Evolutionary conservation across 2,113 vertebrate species (phyloP).

Genomic region (Mus spicilegus): DNA sequence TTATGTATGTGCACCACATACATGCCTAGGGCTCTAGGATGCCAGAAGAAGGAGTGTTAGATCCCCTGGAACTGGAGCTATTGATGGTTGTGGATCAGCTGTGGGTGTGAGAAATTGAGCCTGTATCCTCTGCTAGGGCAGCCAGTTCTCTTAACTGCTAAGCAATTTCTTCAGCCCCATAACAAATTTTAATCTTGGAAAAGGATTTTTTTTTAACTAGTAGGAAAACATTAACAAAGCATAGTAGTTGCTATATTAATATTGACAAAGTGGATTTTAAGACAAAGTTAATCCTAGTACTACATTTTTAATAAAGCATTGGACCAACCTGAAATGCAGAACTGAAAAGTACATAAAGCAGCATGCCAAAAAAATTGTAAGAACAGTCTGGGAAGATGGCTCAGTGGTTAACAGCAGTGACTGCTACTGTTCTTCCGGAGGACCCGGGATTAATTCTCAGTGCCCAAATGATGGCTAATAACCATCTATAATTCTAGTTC

Average conservation of each 20-base stretch:
- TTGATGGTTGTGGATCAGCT: not conserved
- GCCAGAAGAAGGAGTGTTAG: not conserved
- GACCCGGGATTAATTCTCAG: not conserved
- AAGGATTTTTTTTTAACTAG: not conserved
- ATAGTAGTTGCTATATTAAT: not conserved
- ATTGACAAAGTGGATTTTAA: not conserved
- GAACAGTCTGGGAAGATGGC: not conserved
- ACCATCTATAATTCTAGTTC: not conserved
- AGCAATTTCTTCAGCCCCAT: not conserved
- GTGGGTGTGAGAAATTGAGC: not conserved
- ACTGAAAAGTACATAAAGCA: not conserved
- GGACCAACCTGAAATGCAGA: not conserved
- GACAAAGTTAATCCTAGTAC: not conserved
- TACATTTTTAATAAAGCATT: not conserved
- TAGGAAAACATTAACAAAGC: slow-evolving; percentile 23
- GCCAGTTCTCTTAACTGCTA: not conserved
- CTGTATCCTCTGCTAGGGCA: too few species aligned
- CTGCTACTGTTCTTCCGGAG: not conserved
- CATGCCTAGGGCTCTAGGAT: not conserved
- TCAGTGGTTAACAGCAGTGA: not conserved
- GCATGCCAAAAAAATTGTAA: not conserved
- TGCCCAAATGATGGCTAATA: not conserved
- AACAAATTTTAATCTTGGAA: slow-evolving; percentile 1
- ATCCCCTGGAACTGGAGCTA: not conserved
- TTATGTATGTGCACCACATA: not conserved